Percentiles rank a stretch among this genome's conserved stretches.
phyloP scores from a whole-genome alignment of 2,113 vertebrate species.

The Panthera uncia region DNA sequence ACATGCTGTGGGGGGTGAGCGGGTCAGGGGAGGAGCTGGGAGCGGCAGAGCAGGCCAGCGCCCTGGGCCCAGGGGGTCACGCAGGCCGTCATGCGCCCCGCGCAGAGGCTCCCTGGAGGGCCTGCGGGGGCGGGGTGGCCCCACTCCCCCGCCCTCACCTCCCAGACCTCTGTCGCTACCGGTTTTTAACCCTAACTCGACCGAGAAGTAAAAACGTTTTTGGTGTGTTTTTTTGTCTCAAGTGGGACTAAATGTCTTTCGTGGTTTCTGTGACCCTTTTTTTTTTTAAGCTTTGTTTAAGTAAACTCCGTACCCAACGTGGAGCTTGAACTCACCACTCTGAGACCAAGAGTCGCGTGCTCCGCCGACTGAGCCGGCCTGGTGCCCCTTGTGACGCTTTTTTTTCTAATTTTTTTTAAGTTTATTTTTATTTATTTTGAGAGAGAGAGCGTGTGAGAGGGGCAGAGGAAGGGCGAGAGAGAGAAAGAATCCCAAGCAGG shows the following conservation, averaged over 20 bases:
- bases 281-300: neutral
- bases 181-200: rapidly evolving
- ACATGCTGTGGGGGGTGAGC: neutral
- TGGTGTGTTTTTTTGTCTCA: neutral
- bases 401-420: too few relatives aligned
- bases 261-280: neutral
- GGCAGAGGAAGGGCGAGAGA: too few relatives aligned
- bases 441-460: too few relatives aligned
- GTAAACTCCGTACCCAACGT: rapidly evolving
- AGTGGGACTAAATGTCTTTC: neutral
- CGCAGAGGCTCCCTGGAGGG: neutral
- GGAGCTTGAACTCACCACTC: neutral
- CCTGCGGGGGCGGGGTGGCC: neutral
- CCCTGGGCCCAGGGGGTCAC: neutral
- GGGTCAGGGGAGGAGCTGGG: rapidly evolving
- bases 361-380: neutral
- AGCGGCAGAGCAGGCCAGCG: rapidly evolving
- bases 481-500: too few relatives aligned
- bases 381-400: neutral
- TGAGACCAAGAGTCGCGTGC: rapidly evolving
- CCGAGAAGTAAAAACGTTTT: neutral
- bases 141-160: neutral
- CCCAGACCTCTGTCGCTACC: rapidly evolving
- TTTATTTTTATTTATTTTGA: too few relatives aligned
- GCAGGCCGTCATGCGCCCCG: neutral